Evolutionary conservation across 2,888 invertebrate genomes (phyloP).

Genomic region (Drosophila mulleri): DNA sequence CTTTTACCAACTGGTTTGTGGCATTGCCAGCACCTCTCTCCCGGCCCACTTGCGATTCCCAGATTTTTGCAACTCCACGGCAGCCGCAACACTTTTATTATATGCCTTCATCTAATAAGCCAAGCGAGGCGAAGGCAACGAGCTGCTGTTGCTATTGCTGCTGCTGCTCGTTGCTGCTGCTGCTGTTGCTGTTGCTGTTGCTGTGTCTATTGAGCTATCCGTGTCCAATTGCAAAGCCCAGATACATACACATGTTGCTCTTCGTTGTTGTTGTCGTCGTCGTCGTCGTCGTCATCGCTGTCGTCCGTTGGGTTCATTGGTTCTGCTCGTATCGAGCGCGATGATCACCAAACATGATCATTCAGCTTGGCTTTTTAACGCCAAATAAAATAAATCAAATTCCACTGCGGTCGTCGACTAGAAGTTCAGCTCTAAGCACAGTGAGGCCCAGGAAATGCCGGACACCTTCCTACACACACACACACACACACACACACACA

Average conservation of each 20-base stretch:
- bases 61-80: slow-evolving; percentile 60
- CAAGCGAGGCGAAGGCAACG: slow-evolving; percentile 52
- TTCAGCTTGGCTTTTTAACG: slow-evolving; percentile 81
- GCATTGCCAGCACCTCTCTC: slow-evolving; percentile 46
- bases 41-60: slow-evolving; percentile 44
- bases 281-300: neutral
- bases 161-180: slow-evolving; percentile 28
- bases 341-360: slow-evolving; percentile 78
- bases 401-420: slow-evolving; percentile 77
- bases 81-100: slow-evolving; percentile 82
- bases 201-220: slow-evolving; percentile 78
- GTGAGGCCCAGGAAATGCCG: slow-evolving; percentile 44
- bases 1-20: slow-evolving; percentile 78
- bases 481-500: neutral
- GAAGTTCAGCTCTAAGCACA: neutral
- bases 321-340: slow-evolving; percentile 67
- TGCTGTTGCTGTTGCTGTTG: slow-evolving; percentile 32
- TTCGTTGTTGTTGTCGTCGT: slow-evolving; percentile 24
- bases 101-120: slow-evolving; percentile 81
- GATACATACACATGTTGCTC: slow-evolving; percentile 64
- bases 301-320: slow-evolving; percentile 50
- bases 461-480: slow-evolving; percentile 48
- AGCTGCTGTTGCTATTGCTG: slow-evolving; percentile 37
- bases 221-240: slow-evolving; percentile 78
- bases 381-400: slow-evolving; percentile 82